phyloP scores from a whole-genome alignment of 2,113 vertebrate genomes.

The Xyliphius kryptos region DNA sequence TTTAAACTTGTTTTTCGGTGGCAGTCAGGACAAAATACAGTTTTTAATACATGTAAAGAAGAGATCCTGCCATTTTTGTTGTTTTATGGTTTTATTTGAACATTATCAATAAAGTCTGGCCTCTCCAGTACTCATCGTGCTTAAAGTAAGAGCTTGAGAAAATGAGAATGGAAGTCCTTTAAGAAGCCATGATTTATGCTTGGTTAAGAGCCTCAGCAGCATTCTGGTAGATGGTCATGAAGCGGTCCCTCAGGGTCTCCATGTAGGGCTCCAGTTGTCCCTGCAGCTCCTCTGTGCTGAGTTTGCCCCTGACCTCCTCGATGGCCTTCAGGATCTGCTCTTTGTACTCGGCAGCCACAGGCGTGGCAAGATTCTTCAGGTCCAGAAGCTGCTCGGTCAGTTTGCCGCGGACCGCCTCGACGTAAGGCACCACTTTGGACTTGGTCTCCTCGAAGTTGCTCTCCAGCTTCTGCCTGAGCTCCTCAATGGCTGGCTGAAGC shows the following conservation, averaged over 20 bases:
- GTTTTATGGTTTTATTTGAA: no score
- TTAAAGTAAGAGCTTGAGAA: neutral
- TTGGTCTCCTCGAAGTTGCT: constrained; percentile 65
- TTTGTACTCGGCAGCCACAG: constrained; percentile 52
- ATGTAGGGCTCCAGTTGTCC: constrained; percentile 40
- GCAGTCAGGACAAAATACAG: neutral
- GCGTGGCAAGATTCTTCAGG: constrained; percentile 56
- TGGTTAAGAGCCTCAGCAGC: neutral
- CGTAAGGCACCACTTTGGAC: constrained; percentile 51
- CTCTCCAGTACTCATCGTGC: no score
- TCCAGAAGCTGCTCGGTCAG: constrained; percentile 63
- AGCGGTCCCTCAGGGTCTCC: constrained; percentile 52
- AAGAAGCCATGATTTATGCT: constrained; percentile 8
- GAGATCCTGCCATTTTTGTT: no score
- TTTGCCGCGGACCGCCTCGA: constrained; percentile 56
- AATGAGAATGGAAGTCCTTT: neutral
- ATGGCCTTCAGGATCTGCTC: constrained; percentile 52
- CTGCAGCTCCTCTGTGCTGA: constrained; percentile 43
- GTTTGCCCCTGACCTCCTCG: constrained; percentile 42
- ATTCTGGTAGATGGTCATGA: constrained; percentile 41
- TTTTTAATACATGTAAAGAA: neutral
- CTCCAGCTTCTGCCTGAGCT: constrained; percentile 55
- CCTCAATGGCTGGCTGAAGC: constrained; percentile 48
- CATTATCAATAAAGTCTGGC: no score
- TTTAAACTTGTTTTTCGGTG: no score